These are phyloP conservation scores for Blennius ocellaris DNA, from an alignment of 2,113 vertebrate genomes.

Conservation along the genomic window DNA sequence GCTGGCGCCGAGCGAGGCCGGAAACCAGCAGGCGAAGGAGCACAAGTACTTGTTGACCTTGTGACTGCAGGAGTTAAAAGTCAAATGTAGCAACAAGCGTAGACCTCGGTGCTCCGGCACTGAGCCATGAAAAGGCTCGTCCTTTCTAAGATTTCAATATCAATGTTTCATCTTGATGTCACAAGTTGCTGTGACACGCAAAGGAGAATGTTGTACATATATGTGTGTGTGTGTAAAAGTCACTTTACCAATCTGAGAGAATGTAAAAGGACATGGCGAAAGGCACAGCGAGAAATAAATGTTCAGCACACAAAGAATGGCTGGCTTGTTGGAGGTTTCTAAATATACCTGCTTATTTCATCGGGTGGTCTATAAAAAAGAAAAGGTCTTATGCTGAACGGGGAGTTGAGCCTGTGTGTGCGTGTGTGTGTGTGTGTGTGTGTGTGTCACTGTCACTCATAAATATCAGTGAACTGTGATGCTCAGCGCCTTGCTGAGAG, in stretches of 20 bases:
- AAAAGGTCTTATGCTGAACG: conserved; percentile 37
- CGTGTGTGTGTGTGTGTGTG: neutral
- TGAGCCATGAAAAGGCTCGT: conserved; percentile 20
- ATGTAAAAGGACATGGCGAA: neutral
- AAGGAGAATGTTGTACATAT: too few species aligned
- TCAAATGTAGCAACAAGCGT: conserved; percentile 38
- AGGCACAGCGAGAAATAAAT: conserved; percentile 6
- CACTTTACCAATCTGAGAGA: conserved; percentile 4
- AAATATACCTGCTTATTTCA: conserved; percentile 62
- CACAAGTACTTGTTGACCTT: conserved; percentile 83
- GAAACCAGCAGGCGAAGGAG: conserved; percentile 70
- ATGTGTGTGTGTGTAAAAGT: too few species aligned
- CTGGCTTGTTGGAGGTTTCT: conserved; percentile 50
- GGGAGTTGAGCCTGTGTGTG: conserved; percentile 35
- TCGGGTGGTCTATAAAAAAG: conserved; percentile 32
- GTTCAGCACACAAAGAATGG: conserved; percentile 35
- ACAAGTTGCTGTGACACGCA: neutral
- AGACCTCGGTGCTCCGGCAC: conserved; percentile 3
- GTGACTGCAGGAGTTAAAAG: conserved; percentile 64
- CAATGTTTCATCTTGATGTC: conserved; percentile 3
- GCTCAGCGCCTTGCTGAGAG: conserved; percentile 37
- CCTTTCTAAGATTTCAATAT: conserved; percentile 8
- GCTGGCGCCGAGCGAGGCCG: conserved; percentile 58
- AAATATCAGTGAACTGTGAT: conserved; percentile 44
- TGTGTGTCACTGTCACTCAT: conserved; percentile 62